Evolutionary conservation across 2,113 vertebrate species (phyloP), one percentile per base, ranked within the genome.

Genomic region (Micronisus gabar): DNA sequence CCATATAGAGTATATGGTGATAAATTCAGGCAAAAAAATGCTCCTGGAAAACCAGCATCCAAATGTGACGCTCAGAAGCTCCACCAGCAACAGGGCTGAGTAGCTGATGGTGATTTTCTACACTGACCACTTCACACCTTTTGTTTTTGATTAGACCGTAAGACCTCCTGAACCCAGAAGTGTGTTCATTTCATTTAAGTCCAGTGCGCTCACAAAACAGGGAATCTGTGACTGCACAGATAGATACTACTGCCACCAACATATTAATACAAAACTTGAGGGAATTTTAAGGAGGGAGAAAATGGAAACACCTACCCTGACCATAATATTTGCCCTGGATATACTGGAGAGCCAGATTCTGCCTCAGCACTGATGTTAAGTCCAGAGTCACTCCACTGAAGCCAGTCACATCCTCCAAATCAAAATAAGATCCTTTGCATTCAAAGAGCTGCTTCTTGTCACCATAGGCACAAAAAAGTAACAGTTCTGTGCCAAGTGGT

Each of bases 381-480:
- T 38, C 66, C 84, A 66, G 76, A 62, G 34, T 56, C 56, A 66
- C 68, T 86, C 63, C 38, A 56, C 10, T 30, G 38, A 62, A 74
- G 38, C 38, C 32, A 89, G 61, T 38, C n/a, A 38, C 50, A 59
- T 82, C 61, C 48, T 84, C 36, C 61, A 79, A 92, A 73, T 45
- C 58, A 93, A 91, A 91, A 85, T 65, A 89, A 89, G 76, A 30
- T 22, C 47, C 27, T 95, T 48, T 52, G 59, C 7, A 2, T 50
- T 87, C 87, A 75, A 87, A 75, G 25, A 89, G 53, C 36, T 47
- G 15, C 73, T 93, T 89, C 73, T 93, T 89, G 66, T 38, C 74
- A 55, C 66, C 41, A 36, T 6, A 94, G 53, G 32, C 73, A 87
- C 52, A 87, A 81, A 90, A 73, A 13, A 5, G 32, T 70, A 81